Base-by-base conservation (phyloP, 2,797 vertebrate genomes). In the Chanos chanos region DNA sequence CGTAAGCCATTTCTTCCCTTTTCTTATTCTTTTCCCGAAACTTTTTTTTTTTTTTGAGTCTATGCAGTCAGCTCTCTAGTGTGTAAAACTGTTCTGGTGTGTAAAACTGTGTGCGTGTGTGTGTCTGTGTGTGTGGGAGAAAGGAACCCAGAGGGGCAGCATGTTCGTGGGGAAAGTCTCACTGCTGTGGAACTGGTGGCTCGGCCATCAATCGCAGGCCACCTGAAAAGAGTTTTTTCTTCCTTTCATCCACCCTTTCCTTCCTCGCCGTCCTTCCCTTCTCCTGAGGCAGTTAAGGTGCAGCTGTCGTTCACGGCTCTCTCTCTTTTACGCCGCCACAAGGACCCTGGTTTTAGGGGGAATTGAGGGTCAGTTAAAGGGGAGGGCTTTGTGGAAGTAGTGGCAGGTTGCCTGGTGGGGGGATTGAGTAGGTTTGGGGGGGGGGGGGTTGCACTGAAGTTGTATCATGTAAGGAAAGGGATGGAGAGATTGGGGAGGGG, bases 241-340 rank as follows among this genome's bases (percentile, higher is more conserved):
- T 44, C 61, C 51, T n/a, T n/a, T 65, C 65, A 73, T 60, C 55
- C 62, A 75, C 77, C 72, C 41, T 15, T 18, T 68, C 68, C 78
- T 82, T 73, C 64, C 66, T 63, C 62, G 57, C 47, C 62, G 34
- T 55, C 18, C 0, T 64, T 63, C 45, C 63, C 58, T 49, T 21
- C 70, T 74, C 66, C 71, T 34, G 64, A 74, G 73, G 59, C 71
- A 71, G 75, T 78, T 77, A 74, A 78, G 79, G 41, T 71, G 75
- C 84, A 89, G 81, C 83, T 87, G 86, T 83, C 61, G 63, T 70
- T 77, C 74, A 66, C 58, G 53, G 65, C 64, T 62, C 61, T 62
- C 45, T 56, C 56, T 68, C 73, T 77, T 80, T 73, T 49, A 12
- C 36, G 69, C 60, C 3, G 1, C 28, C 54, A 71, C 18, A 10